Percentiles rank a stretch among this genome's conserved stretches.
Conservation (phyloP, 2,888 invertebrate species). For the Hydrotaea cyrtoneurina region DNA sequence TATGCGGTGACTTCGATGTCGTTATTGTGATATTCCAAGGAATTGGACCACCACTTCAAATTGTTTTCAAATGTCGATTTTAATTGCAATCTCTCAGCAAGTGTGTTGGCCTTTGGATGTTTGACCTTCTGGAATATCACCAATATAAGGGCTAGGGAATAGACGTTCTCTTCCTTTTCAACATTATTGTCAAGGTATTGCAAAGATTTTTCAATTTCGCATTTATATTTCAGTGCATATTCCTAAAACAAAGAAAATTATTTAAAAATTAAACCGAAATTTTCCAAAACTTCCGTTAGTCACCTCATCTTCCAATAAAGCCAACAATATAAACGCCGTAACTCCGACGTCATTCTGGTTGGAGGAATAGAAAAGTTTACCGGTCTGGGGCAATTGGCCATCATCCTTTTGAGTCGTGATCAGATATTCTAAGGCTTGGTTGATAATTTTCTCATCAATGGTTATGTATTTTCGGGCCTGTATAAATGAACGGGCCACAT, state of each 20-base stretch:
- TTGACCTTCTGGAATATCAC: constrained; percentile 89
- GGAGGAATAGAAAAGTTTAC: constrained; percentile 85
- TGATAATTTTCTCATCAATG: constrained; percentile 86
- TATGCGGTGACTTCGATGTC: constrained; percentile 93
- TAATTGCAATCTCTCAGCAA: constrained; percentile 82
- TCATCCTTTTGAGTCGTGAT: constrained; percentile 85
- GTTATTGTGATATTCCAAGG: constrained; percentile 80
- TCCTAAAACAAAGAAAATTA: constrained; percentile 66
- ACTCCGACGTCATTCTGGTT: constrained; percentile 86
- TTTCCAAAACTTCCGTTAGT: constrained; percentile 76
- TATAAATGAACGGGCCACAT: constrained; percentile 89
- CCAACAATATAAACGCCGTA: constrained; percentile 89
- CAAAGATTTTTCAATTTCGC: constrained; percentile 87
- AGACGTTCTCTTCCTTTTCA: constrained; percentile 85
- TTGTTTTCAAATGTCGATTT: constrained; percentile 80
- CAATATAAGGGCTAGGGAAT: constrained; percentile 88
- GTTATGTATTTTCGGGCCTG: constrained; percentile 87
- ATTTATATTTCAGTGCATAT: constrained; percentile 82
- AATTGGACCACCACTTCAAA: constrained; percentile 87
- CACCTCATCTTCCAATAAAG: constrained; percentile 86
- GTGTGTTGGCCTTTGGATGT: constrained; percentile 86
- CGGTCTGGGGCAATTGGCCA: constrained; percentile 91
- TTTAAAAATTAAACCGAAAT: no score
- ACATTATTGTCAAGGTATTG: constrained; percentile 87
- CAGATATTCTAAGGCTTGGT: constrained; percentile 87